Evolutionary conservation across 2,113 vertebrate genomes (phyloP), one percentile per base, ranked within the genome.

Genomic region (Leuciscus idus): DNA sequence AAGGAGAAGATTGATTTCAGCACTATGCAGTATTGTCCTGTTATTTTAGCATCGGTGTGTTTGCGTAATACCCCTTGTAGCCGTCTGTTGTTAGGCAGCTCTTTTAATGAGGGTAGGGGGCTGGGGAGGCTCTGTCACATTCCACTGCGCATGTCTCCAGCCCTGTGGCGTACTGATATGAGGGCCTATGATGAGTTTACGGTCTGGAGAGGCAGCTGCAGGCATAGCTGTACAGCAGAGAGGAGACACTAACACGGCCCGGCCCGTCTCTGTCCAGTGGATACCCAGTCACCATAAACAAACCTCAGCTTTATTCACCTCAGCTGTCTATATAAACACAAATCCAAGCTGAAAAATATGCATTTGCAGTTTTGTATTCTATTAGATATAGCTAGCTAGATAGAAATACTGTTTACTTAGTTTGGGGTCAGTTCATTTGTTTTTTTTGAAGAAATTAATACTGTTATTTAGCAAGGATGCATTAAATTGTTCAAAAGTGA

Each of bases 181-280:
- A 85, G n/a, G 48, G 87, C 81, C 48, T 23, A 12, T 93, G 89
- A 93, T 88, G 90, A 91, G 50, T 93, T 93, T 88, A 92, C 90
- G 92, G 77, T 84, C 83, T 90, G 93, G 90, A 87, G 79, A 87
- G 59, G 52, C 85, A 72, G 82, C 80, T 50, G 74, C 83, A 85
- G 76, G 81, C 76, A 77, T 48, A 81, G 68, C 84, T 77, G 50
- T 75, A 81, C 66, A 79, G 26, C 74, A 46, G 21, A 72, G n/a
- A 84, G 8, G 68, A 55, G 68, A 83, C 59, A 46, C 66, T 26
- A 77, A 77, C 30, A 75, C 9, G 28, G 64, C 52, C 52, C 50
- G 17, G 17, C 50, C 46, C 70, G 39, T 64, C 12, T 64, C 68
- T 80, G 57, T 39, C 57, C 70, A 74, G 21, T 57, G 17, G 5